These are phyloP conservation scores for Villa cingulata DNA, from an alignment of 2,888 invertebrate species.

Conservation along the genomic window DNA sequence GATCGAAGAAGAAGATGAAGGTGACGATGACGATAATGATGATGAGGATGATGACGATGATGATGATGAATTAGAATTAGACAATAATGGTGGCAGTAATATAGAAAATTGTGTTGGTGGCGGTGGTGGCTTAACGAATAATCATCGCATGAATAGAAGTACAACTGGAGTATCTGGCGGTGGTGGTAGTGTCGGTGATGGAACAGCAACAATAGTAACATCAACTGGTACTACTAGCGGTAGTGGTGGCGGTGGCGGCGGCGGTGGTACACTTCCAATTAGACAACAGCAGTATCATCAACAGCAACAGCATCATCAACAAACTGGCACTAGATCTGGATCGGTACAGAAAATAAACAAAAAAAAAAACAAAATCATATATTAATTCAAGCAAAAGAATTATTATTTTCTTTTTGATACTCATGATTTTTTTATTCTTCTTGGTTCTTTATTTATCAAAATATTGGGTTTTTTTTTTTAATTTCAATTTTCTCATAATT, in stretches of 20 bases:
- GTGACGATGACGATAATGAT: conserved; percentile 12
- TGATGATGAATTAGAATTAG: conserved; percentile 14
- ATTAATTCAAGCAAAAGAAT: no score
- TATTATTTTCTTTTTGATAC: neutral
- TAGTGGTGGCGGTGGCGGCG: conserved; percentile 7
- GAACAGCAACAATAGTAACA: neutral
- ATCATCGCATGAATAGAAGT: neutral
- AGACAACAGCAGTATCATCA: conserved; percentile 9
- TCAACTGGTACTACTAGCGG: neutral
- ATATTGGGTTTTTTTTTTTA: conserved; percentile 5
- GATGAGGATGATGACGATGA: conserved; percentile 15
- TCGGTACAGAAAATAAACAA: conserved; percentile 19
- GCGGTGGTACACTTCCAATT: conserved; percentile 21
- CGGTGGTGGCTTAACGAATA: no score
- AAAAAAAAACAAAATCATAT: conserved; percentile 1
- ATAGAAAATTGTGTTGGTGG: conserved; percentile 15
- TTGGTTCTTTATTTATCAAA: conserved; percentile 1
- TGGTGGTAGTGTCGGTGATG: conserved; percentile 9
- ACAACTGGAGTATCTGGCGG: conserved; percentile 4
- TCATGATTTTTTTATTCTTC: neutral
- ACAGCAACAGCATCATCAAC: conserved; percentile 16
- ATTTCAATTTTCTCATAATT: neutral
- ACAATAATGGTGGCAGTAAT: neutral
- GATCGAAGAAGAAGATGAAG: conserved; percentile 29
- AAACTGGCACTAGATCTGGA: conserved; percentile 18